phyloP scores from a whole-genome alignment of 2,888 invertebrate genomes.

The Graphium colonna region DNA sequence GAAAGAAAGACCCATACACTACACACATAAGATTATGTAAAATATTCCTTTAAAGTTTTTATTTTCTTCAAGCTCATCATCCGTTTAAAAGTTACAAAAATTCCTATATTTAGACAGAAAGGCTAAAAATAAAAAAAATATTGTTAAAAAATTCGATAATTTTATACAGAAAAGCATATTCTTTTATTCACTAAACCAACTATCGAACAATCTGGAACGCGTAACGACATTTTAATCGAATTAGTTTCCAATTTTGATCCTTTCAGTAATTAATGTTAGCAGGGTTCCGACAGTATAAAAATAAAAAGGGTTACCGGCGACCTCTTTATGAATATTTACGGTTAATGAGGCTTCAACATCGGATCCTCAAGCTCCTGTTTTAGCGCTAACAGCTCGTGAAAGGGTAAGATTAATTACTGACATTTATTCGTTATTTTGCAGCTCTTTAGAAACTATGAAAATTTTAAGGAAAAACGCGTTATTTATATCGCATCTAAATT shows the following conservation, averaged over 20 bases:
- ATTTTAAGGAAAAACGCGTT: not conserved
- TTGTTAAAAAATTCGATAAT: too few relatives aligned
- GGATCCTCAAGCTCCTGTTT: slow-evolving; percentile 46
- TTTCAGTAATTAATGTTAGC: slow-evolving; percentile 11
- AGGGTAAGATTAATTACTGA: slow-evolving; percentile 74
- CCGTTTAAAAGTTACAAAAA: too few relatives aligned
- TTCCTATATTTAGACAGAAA: too few relatives aligned
- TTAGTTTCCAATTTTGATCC: not conserved
- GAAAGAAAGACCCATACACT: too few relatives aligned
- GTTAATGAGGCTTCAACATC: slow-evolving; percentile 63
- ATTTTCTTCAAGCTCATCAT: too few relatives aligned
- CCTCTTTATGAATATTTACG: slow-evolving; percentile 44
- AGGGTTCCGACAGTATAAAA: slow-evolving; percentile 16
- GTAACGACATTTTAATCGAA: slow-evolving; percentile 12
- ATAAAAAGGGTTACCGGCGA: slow-evolving; percentile 25
- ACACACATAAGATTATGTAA: too few relatives aligned
- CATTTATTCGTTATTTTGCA: slow-evolving; percentile 49
- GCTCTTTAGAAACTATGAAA: slow-evolving; percentile 11
- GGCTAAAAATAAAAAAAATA: too few relatives aligned
- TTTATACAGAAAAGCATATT: too few relatives aligned
- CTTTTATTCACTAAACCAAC: not conserved
- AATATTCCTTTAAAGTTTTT: too few relatives aligned
- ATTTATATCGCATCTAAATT: too few relatives aligned
- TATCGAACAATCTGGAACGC: not conserved
- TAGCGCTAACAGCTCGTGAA: slow-evolving; percentile 69